phyloP scores from a whole-genome alignment of 1,140 invertebrate genomes.

The Drosophila nikananu region DNA sequence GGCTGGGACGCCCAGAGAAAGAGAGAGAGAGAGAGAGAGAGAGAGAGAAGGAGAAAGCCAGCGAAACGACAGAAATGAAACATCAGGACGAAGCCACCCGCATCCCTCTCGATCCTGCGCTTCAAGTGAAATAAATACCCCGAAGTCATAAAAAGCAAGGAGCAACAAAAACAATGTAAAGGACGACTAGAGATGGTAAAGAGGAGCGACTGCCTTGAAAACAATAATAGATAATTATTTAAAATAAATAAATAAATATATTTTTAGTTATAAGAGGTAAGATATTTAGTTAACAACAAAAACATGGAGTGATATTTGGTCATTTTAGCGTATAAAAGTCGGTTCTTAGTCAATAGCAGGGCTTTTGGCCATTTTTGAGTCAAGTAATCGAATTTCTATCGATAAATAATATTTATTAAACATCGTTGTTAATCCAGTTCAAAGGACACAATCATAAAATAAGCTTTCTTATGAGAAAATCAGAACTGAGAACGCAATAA shows the following conservation, averaged over 20 bases:
- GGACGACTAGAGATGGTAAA: conserved; percentile 25
- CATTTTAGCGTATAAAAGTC: not conserved
- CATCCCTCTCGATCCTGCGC: conserved; percentile 19
- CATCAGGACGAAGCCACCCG: conserved; percentile 60
- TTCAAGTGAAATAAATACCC: conserved; percentile 82
- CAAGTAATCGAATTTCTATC: no score
- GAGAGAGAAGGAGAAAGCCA: conserved; percentile 10
- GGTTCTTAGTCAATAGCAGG: no score
- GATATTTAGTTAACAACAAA: not conserved
- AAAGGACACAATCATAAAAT: not conserved
- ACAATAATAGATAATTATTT: not conserved
- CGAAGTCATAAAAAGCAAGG: conserved; percentile 76
- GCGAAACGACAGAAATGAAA: conserved; percentile 70
- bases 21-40: no score
- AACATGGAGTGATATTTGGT: not conserved
- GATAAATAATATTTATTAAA: no score
- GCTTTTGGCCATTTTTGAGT: no score
- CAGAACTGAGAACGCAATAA: not conserved
- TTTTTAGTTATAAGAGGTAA: no score
- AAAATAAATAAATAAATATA: no score
- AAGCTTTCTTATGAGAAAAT: no score
- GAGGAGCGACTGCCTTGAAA: not conserved
- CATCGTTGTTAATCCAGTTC: not conserved
- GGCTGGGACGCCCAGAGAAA: not conserved
- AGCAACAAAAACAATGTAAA: conserved; percentile 40